Conservation (phyloP, 2,797 vertebrate species). For the Halcyon chelicuti region DNA sequence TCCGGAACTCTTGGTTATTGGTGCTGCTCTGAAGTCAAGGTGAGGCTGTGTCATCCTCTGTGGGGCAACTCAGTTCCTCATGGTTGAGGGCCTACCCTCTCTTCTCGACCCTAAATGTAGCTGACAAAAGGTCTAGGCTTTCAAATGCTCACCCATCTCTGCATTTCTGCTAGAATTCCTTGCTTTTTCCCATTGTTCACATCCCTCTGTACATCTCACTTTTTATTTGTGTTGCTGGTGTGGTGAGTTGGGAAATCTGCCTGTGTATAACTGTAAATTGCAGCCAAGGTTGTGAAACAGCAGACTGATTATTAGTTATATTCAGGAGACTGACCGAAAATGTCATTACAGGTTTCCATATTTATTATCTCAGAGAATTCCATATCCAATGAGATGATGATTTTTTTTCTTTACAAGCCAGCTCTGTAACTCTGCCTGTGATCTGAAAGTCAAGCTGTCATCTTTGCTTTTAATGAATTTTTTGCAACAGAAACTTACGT, state of each 20-base stretch:
- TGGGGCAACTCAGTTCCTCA: background rate
- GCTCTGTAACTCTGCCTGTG: background rate
- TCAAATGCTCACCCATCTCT: background rate
- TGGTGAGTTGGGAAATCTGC: background rate
- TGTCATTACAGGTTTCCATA: background rate
- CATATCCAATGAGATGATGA: background rate
- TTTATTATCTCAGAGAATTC: conserved; percentile 44
- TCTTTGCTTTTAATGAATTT: conserved; percentile 16
- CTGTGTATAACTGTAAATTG: background rate
- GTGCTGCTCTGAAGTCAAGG: background rate
- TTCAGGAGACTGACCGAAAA: background rate
- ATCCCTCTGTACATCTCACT: background rate
- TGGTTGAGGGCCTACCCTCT: background rate
- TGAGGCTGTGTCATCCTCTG: background rate
- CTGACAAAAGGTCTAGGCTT: background rate
- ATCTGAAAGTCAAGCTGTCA: conserved; percentile 28
- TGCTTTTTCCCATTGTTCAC: background rate
- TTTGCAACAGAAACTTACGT: background rate
- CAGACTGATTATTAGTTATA: background rate
- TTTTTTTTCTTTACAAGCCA: background rate
- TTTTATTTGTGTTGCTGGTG: background rate
- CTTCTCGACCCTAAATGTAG: background rate
- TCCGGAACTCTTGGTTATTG: background rate
- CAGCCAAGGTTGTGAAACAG: background rate
- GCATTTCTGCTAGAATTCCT: background rate